Base-by-base conservation (phyloP, 2,888 invertebrate genomes). In the Eudemis profundana region DNA sequence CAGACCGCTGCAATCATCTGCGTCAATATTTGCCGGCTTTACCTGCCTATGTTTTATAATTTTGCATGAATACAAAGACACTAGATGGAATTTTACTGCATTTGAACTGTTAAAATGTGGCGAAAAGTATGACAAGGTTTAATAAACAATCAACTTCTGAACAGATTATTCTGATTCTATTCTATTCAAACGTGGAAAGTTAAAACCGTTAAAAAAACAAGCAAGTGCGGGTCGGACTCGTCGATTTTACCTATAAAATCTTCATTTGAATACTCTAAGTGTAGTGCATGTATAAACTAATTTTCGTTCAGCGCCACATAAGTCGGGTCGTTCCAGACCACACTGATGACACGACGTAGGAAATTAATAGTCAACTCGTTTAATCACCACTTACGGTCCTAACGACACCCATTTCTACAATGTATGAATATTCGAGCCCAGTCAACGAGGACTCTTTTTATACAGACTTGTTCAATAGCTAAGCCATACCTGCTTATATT, bases 21-120 rank as follows among this genome's bases (percentile, higher is more conserved):
- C 78, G 91, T 90, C 90, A 92, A 92, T 92, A 91, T 92, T 92
- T 85, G 87, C 82, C 76, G 79, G 74, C 73, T 84, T 84, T 90
- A 89, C 89, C 90, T 90, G 86, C 79, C 72, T 73, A 75, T 80
- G 77, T 80, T 83, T 83, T 79, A 82, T 76, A 70, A 81, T 80
- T 80, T 80, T 78, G 76, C 72, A 71, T 59, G 56, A 67, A 70
- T 60, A 40, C 29, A 44, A 50, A 21, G 14, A 42, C 42, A 40
- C 21, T 21, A 27, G 27, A 19, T 38, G 27, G 15, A 21, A 17
- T 44, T 47, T 54, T 38, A 10, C 14, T 15, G 7, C n/a, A 10
- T 46, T 33, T 33, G 2, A 1, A 33, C 8, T 1, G 8, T 33
- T 1, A 12, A 33, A 10, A 33, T 33, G 33, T 10, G 10, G 10